Evolutionary conservation across 2,797 vertebrate genomes (phyloP), one percentile per base, ranked within the genome.

Genomic region (Diplodus sargus): DNA sequence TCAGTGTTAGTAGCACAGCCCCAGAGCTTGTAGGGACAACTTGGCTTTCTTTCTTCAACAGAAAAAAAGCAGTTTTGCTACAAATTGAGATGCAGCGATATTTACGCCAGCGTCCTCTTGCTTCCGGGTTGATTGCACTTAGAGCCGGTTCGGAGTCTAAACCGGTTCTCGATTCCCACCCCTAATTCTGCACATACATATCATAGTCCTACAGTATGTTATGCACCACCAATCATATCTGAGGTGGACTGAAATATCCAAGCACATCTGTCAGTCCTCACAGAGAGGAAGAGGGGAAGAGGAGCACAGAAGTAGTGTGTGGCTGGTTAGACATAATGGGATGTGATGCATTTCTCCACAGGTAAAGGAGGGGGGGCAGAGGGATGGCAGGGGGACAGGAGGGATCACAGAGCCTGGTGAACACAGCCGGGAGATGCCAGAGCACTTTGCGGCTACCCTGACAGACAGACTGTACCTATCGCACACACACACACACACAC

Each of bases 331-430:
- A 89, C 75, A 67, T 90, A 87, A 94, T 90, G 76, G 85, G 74
- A 92, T 91, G 82, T 90, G 85, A 94, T 85, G 72, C 64, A 25
- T 74, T 61, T 86, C 81, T 85, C 62, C 68, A 81, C 68, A 81
- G 86, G 82, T 86, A 80, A 72, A 82, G 51, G 23, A 51, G 52
- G 22, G 52, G 60, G 43, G 17, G 52, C 16, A 10, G 53, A 30
- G 6, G 47, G 45, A 39, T 17, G 18, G 22, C 13, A 17, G 47
- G 49, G n/a, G 64, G 72, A 68, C 52, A 58, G 64, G 62, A 45
- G 63, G 71, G 63, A 58, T 77, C 80, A 81, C 69, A 76, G 60
- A 67, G 23, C 74, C 34, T 7, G 25, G 56, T 54, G 59, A 82
- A 78, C 82, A 83, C 79, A 85, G 81, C 83, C 42, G 54, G 73